A percentile compares a stretch with the other conserved stretches of the same genome.
Evolutionary conservation across 2,797 vertebrate species (phyloP).

Genomic region (Scolopax bukidnonensis): DNA sequence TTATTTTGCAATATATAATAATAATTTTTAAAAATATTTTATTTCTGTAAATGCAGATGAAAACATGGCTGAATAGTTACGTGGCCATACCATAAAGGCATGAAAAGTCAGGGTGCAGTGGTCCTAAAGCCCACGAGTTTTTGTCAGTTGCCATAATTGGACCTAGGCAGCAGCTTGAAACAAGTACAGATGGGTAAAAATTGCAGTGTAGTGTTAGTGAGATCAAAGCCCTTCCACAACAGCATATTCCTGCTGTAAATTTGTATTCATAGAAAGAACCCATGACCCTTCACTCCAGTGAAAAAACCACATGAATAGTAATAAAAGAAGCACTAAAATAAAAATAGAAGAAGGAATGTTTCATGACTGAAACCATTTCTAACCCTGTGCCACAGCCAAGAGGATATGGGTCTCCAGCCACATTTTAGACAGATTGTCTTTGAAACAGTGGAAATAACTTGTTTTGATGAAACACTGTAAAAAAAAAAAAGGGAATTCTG

Average conservation of each 20-base stretch:
- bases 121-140: neutral
- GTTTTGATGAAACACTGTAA: neutral
- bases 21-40: neutral
- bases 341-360: neutral
- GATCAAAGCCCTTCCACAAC: neutral
- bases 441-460: neutral
- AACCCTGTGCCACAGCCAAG: neutral
- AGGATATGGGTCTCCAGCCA: neutral
- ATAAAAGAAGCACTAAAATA: neutral
- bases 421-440: neutral
- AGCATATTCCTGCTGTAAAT: neutral
- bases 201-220: neutral
- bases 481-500: neutral
- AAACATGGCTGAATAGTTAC: neutral
- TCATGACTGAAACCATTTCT: neutral
- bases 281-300: neutral
- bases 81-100: neutral
- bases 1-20: neutral
- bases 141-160: neutral
- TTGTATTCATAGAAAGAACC: neutral
- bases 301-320: neutral
- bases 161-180: neutral
- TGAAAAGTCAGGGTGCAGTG: neutral
- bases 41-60: neutral
- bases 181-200: neutral